phyloP scores from a whole-genome alignment of 2,113 vertebrate genomes.

The Alces alces region DNA sequence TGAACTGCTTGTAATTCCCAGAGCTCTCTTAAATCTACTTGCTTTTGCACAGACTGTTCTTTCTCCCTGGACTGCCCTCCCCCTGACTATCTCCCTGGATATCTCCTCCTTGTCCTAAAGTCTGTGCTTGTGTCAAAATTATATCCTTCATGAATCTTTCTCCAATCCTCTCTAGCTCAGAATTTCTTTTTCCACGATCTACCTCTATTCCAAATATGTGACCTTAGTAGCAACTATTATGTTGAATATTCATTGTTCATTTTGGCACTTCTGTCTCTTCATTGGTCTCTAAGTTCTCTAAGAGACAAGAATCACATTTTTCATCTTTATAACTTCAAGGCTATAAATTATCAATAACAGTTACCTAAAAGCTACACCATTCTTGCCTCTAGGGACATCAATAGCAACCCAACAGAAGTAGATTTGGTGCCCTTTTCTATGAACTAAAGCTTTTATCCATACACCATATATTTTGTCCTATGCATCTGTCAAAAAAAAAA shows the following conservation, averaged over 20 bases:
- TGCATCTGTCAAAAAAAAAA: background rate
- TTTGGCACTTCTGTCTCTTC: background rate
- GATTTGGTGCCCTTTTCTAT: background rate
- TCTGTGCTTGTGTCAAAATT: background rate
- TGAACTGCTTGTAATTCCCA: background rate
- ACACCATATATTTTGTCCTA: background rate
- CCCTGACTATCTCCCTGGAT: background rate
- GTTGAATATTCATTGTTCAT: background rate
- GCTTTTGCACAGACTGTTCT: background rate
- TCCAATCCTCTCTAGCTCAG: background rate
- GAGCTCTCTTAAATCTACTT: background rate
- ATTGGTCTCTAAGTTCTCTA: background rate
- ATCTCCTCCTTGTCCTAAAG: background rate
- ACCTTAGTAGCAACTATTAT: background rate
- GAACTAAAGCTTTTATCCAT: background rate
- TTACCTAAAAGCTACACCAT: background rate
- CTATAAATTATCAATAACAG: background rate
- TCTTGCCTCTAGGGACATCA: background rate
- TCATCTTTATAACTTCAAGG: background rate
- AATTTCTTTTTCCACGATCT: background rate
- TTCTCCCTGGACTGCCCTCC: background rate
- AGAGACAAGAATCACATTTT: background rate
- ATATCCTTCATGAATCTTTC: background rate
- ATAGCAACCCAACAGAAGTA: background rate
- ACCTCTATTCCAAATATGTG: background rate